phyloP scores from a whole-genome alignment of 2,797 vertebrate species.

The Coendou prehensilis region DNA sequence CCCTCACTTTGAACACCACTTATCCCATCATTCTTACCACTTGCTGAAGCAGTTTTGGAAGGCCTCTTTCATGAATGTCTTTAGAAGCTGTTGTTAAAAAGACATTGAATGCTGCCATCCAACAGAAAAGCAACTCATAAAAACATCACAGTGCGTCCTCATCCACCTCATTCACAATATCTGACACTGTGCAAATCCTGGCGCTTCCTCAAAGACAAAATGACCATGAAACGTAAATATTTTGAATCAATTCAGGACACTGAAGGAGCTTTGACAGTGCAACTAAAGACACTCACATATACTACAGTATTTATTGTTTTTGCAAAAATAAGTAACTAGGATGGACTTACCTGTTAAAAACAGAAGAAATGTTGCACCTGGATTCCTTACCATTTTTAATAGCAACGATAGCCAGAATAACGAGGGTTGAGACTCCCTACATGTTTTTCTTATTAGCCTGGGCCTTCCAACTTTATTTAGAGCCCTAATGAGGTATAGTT shows the following conservation, averaged over 20 bases:
- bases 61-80: neutral
- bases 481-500: neutral
- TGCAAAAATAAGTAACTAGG: neutral
- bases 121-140: neutral
- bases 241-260: neutral
- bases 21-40: neutral
- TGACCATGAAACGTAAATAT: neutral
- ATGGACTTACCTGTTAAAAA: neutral
- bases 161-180: too few species aligned
- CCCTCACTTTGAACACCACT: neutral
- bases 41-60: neutral
- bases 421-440: neutral
- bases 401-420: neutral
- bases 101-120: neutral
- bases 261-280: neutral
- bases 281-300: neutral
- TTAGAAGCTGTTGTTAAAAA: neutral
- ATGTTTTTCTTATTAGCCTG: neutral
- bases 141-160: neutral
- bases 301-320: neutral
- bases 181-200: neutral
- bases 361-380: neutral
- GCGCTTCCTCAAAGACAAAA: neutral
- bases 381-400: neutral
- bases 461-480: neutral